These are phyloP conservation scores for Griposia aprilina DNA, from an alignment of 2,888 invertebrate species.

Conservation along the genomic window DNA sequence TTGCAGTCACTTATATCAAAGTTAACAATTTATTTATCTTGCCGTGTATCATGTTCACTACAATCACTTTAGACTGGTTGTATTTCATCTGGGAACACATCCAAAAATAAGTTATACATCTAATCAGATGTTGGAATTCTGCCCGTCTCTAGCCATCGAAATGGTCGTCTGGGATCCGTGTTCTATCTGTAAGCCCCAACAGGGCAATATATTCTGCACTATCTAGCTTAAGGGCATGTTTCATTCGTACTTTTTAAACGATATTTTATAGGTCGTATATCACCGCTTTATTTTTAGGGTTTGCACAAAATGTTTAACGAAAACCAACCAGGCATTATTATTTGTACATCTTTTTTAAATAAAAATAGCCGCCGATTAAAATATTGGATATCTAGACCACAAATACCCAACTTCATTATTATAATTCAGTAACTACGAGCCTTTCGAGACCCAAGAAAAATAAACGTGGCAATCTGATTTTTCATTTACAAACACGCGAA, in stretches of 20 bases:
- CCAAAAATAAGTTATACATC: constrained; percentile 66
- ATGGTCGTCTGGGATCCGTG: constrained; percentile 61
- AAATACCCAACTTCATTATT: constrained; percentile 27
- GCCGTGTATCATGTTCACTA: background rate
- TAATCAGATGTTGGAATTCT: constrained; percentile 76
- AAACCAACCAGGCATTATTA: background rate
- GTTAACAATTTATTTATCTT: background rate
- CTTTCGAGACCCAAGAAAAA: constrained; percentile 13
- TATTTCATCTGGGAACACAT: constrained; percentile 59
- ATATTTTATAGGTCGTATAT: constrained; percentile 16
- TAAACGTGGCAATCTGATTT: constrained; percentile 27
- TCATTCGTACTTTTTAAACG: constrained; percentile 30
- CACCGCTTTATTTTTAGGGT: constrained; percentile 16
- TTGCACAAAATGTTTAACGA: background rate
- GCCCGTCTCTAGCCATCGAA: constrained; percentile 69
- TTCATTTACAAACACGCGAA: constrained; percentile 40
- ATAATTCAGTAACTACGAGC: constrained; percentile 27
- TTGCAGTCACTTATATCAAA: background rate
- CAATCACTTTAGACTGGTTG: background rate
- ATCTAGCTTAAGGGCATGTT: constrained; percentile 35
- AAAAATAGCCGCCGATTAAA: background rate
- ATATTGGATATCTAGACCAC: constrained; percentile 4
- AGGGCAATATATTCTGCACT: constrained; percentile 53
- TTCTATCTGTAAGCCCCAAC: constrained; percentile 50
- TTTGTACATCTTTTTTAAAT: background rate